Base-by-base conservation (phyloP, 2,888 invertebrate genomes). In the Embidobia sp. region DNA sequence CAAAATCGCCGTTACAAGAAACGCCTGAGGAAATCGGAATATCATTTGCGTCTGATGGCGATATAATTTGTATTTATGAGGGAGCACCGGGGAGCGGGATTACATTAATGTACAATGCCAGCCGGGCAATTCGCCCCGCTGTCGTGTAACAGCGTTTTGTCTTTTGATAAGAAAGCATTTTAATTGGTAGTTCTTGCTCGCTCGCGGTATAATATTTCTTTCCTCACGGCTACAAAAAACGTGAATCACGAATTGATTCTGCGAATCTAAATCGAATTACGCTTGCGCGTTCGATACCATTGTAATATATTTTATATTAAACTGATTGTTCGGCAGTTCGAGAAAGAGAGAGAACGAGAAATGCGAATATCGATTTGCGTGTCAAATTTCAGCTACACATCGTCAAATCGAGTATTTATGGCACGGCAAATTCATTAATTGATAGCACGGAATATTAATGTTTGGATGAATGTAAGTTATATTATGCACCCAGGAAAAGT, bases 1-100 rank as follows among this genome's bases (percentile, higher is more conserved):
- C 19, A 16, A n/a, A 35, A 18, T 29, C 18, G 29, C 15, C 8
- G 44, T 27, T 44, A 27, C 61, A 61, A 63, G 61, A 72, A 63
- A 55, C 22, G 18, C 46, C 6, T 29, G 16, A 61, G 66, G 53
- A 53, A 70, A 70, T 70, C 48, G 53, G 64, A 80, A 74, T 79
- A 72, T 77, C 67, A 78, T 79, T 80, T 79, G 67, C 64, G 70
- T 69, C 72, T 59, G 63, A 63, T 49, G 70, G 70, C 73, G 51
- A 63, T 79, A 74, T 72, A 78, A 80, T 78, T 72, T 69, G 29
- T 19, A 79, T 76, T 79, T 69, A n/a, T 11, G 27, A 22, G 22
- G 11, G 26, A 11, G 19, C 10, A 8, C 37, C 6, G 22, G 6
- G 3, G n/a, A n/a, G 37, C 27, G 27, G 48, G 42, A 51, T 63